Conservation (phyloP, 1,140 invertebrate genomes). For the Belonocnema kinseyi region DNA sequence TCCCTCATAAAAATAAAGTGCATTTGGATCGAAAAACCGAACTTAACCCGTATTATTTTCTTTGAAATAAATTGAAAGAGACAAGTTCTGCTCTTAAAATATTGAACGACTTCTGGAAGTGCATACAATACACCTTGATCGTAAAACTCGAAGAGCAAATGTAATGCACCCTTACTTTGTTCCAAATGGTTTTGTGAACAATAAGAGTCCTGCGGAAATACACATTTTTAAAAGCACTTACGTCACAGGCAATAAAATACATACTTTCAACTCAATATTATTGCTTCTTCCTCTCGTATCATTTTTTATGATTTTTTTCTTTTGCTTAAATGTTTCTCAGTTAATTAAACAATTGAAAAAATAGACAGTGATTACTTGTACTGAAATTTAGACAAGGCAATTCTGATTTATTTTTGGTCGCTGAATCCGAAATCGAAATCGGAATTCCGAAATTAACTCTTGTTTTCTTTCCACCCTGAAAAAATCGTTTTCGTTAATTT, state of each 20-base stretch:
- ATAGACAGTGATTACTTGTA: too few species aligned
- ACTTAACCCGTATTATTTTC: not conserved
- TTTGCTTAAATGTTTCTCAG: too few species aligned
- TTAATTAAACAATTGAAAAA: too few species aligned
- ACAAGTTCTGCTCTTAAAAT: not conserved
- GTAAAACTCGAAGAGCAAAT: not conserved
- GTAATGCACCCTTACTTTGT: constrained; percentile 6
- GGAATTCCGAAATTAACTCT: too few species aligned
- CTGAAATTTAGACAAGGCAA: too few species aligned
- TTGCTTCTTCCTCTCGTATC: not conserved
- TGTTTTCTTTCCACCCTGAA: too few species aligned
- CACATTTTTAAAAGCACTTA: not conserved
- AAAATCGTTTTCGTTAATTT: too few species aligned
- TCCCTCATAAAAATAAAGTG: too few species aligned
- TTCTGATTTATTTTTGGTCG: too few species aligned
- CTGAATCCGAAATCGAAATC: too few species aligned
- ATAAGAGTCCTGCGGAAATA: constrained; percentile 18
- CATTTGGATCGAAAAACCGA: too few species aligned
- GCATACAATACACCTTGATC: not conserved
- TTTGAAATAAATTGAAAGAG: not conserved
- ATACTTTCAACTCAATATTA: not conserved
- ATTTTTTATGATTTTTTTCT: too few species aligned
- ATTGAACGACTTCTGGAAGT: not conserved
- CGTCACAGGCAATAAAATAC: not conserved
- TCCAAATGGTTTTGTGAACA: not conserved